These are phyloP conservation scores for Sebastes trivittatus DNA, from an alignment of 2,797 vertebrate species.

Conservation along the genomic window DNA sequence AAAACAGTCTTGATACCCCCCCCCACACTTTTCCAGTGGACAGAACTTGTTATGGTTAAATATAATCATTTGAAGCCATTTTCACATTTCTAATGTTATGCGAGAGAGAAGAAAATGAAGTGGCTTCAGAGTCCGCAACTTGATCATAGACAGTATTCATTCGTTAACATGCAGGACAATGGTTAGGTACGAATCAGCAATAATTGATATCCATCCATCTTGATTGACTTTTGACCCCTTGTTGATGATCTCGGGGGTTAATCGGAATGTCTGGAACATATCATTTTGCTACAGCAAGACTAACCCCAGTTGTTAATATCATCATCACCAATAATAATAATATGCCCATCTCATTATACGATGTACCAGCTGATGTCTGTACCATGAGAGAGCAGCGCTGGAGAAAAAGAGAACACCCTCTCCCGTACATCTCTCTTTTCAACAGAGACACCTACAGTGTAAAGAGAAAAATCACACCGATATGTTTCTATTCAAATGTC, in stretches of 20 bases:
- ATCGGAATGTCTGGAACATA: slow-evolving; percentile 23
- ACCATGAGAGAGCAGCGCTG: slow-evolving; percentile 76
- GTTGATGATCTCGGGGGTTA: slow-evolving; percentile 45
- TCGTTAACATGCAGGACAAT: slow-evolving; percentile 65
- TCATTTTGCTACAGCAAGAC: slow-evolving; percentile 23
- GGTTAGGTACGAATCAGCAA: slow-evolving; percentile 66
- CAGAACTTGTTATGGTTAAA: slow-evolving; percentile 9
- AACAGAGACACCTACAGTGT: slow-evolving; percentile 79
- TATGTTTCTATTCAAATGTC: slow-evolving; percentile 53
- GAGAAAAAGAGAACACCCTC: slow-evolving; percentile 75
- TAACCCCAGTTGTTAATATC: slow-evolving; percentile 47
- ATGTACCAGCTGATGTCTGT: slow-evolving; percentile 62
- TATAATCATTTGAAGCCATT: slow-evolving; percentile 25
- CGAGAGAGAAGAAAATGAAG: slow-evolving; percentile 4
- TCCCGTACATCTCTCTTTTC: slow-evolving; percentile 79
- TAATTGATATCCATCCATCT: slow-evolving; percentile 31
- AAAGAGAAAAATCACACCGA: slow-evolving; percentile 73
- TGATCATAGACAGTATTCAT: slow-evolving; percentile 56
- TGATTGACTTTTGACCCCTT: slow-evolving; percentile 47
- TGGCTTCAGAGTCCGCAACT: slow-evolving; percentile 6
- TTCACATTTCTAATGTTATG: slow-evolving; percentile 20
- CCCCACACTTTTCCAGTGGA: background rate
- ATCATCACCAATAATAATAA: slow-evolving; percentile 61
- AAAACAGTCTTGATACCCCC: background rate
- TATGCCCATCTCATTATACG: slow-evolving; percentile 50